These are phyloP conservation scores for Cylloceria caligata DNA, from an alignment of 2,888 invertebrate species.

Conservation along the genomic window DNA sequence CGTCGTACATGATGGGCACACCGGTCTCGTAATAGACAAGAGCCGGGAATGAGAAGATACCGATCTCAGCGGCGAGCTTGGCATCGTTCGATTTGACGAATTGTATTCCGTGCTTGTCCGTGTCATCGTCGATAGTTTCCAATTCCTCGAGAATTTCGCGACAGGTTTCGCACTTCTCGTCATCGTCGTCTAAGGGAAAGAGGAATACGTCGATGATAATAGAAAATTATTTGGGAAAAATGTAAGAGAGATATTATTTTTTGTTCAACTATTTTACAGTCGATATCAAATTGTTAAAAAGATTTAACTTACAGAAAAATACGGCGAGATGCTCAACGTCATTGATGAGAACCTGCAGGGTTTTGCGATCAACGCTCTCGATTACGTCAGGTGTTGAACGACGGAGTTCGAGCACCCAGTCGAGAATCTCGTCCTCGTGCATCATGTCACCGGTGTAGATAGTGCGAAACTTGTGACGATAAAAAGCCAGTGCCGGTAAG, in stretches of 20 bases:
- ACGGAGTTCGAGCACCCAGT: conserved; percentile 95
- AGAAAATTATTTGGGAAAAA: conserved; percentile 5
- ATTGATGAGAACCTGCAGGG: conserved; percentile 94
- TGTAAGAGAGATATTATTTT: background rate
- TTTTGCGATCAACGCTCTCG: conserved; percentile 95
- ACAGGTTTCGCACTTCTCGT: conserved; percentile 94
- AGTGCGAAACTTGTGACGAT: conserved; percentile 94
- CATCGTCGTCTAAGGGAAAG: conserved; percentile 90
- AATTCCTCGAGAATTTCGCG: conserved; percentile 93
- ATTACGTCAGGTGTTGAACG: conserved; percentile 95
- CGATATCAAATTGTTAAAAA: background rate
- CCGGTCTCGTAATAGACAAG: conserved; percentile 97
- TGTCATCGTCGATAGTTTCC: conserved; percentile 96
- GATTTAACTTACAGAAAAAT: conserved; percentile 92
- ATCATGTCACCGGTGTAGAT: conserved; percentile 95
- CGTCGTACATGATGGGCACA: conserved; percentile 97
- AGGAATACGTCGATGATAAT: conserved; percentile 28
- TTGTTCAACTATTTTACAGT: background rate
- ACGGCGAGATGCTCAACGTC: conserved; percentile 97
- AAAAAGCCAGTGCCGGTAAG: conserved; percentile 94
- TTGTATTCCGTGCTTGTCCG: conserved; percentile 96
- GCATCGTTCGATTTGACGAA: conserved; percentile 97
- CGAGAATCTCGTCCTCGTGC: conserved; percentile 95
- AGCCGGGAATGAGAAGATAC: conserved; percentile 96
- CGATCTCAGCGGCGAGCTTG: conserved; percentile 95